Percentiles rank a stretch among this genome's conserved stretches.
Evolutionary conservation across 1,140 invertebrate genomes (phyloP).

Genomic region (Diachasmimorpha longicaudata): DNA sequence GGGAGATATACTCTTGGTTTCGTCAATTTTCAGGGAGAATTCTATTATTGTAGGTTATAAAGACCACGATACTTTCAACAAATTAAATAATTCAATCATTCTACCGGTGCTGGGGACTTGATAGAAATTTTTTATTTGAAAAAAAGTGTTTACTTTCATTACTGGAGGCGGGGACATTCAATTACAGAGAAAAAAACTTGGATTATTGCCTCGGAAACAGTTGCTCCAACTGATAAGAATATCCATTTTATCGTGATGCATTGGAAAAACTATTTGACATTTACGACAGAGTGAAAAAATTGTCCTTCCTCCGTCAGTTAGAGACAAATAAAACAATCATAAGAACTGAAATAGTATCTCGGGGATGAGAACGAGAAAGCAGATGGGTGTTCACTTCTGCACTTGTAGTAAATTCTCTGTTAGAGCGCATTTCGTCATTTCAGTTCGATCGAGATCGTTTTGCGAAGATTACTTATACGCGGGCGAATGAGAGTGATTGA

Average conservation of each 20-base stretch:
- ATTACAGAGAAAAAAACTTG: neutral
- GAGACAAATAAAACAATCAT: slow-evolving; percentile 1
- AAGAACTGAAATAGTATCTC: neutral
- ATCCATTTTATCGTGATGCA: neutral
- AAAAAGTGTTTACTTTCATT: neutral
- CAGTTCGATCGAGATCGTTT: slow-evolving; percentile 13
- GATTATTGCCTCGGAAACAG: neutral
- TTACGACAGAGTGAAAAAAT: neutral
- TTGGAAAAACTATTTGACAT: neutral
- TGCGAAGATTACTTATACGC: slow-evolving; percentile 12
- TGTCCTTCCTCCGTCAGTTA: neutral
- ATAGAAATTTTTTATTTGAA: neutral
- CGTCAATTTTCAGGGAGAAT: neutral
- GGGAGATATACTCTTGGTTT: neutral
- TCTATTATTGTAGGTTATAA: neutral
- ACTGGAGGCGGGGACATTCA: neutral
- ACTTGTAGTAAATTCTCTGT: neutral
- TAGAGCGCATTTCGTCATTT: neutral
- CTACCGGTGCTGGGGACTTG: neutral
- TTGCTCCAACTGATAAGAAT: neutral
- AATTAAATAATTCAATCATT: neutral
- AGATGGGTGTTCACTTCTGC: neutral
- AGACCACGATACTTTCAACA: neutral
- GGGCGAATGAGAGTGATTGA: neutral
- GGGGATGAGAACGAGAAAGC: neutral